A percentile compares a stretch with the other conserved stretches of the same genome.
Conservation (phyloP, 2,888 invertebrate genomes). For the Entomobrya multifasciata region DNA sequence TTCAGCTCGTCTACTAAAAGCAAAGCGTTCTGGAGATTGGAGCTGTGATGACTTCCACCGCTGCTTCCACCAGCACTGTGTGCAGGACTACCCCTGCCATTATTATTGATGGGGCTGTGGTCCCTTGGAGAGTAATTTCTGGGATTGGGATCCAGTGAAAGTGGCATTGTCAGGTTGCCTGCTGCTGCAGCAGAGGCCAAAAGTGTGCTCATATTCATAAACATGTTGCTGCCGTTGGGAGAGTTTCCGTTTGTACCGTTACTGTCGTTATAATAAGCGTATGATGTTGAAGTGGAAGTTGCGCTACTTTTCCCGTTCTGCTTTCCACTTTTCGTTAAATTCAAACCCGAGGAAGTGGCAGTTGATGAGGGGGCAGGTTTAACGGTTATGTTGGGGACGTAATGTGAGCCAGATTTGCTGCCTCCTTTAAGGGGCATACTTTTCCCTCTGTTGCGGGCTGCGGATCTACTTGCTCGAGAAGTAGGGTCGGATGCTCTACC, state of each 20-base stretch:
- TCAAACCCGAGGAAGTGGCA: neutral
- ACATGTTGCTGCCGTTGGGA: slow-evolving; percentile 50
- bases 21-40: slow-evolving; percentile 63
- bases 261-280: slow-evolving; percentile 48
- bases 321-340: slow-evolving; percentile 22
- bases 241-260: slow-evolving; percentile 39
- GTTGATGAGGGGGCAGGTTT: neutral
- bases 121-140: slow-evolving; percentile 65
- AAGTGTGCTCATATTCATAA: slow-evolving; percentile 60
- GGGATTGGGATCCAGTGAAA: slow-evolving; percentile 57
- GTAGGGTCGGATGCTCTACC: slow-evolving; percentile 36
- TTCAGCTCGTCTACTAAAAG: slow-evolving; percentile 78
- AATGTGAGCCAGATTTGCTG: slow-evolving; percentile 42
- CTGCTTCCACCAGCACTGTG: slow-evolving; percentile 58
- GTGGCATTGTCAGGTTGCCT: slow-evolving; percentile 59
- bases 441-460: slow-evolving; percentile 31
- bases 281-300: slow-evolving; percentile 44
- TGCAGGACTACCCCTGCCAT: slow-evolving; percentile 53
- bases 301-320: slow-evolving; percentile 41
- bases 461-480: slow-evolving; percentile 9
- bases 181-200: slow-evolving; percentile 53
- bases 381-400: slow-evolving; percentile 26
- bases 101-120: slow-evolving; percentile 50
- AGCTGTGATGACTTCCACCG: slow-evolving; percentile 44
- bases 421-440: slow-evolving; percentile 64